Evolutionary conservation across 2,888 invertebrate species (phyloP).

Genomic region (Holacanthella duospinosa): DNA sequence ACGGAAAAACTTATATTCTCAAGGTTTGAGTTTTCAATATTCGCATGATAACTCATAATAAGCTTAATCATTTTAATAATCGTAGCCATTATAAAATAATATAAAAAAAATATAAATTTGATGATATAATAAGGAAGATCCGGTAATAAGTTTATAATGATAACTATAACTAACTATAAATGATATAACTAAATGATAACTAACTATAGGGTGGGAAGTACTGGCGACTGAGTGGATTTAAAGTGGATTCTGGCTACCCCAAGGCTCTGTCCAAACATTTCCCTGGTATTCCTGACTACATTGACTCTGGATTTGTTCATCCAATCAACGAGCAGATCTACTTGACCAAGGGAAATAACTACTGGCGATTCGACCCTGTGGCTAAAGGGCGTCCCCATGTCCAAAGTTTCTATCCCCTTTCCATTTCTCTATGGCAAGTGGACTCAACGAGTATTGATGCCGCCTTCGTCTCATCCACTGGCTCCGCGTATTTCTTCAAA

Average conservation of each 20-base stretch:
- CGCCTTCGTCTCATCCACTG: constrained; percentile 13
- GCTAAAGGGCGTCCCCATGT: background rate
- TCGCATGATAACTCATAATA: too few relatives aligned
- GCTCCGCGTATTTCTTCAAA: constrained; percentile 27
- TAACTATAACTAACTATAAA: too few relatives aligned
- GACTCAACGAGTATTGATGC: constrained; percentile 9
- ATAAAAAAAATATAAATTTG: too few relatives aligned
- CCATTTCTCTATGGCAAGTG: background rate
- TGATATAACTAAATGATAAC: background rate
- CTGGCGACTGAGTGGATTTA: constrained; percentile 28
- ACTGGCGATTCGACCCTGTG: constrained; percentile 8
- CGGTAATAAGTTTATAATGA: too few relatives aligned
- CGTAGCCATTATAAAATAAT: too few relatives aligned
- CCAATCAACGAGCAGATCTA: constrained; percentile 27
- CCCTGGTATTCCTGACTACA: constrained; percentile 29
- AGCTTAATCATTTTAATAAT: too few relatives aligned
- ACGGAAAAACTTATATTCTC: constrained; percentile 31
- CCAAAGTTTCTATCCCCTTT: constrained; percentile 1
- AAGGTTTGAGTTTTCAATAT: too few relatives aligned
- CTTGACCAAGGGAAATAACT: constrained; percentile 25
- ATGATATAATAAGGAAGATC: too few relatives aligned
- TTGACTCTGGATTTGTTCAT: constrained; percentile 27
- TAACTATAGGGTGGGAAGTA: constrained; percentile 28
- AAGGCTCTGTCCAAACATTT: constrained; percentile 29
- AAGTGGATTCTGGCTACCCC: constrained; percentile 27